Conservation (phyloP, 2,113 vertebrate genomes). For the Dromaius novaehollandiae region DNA sequence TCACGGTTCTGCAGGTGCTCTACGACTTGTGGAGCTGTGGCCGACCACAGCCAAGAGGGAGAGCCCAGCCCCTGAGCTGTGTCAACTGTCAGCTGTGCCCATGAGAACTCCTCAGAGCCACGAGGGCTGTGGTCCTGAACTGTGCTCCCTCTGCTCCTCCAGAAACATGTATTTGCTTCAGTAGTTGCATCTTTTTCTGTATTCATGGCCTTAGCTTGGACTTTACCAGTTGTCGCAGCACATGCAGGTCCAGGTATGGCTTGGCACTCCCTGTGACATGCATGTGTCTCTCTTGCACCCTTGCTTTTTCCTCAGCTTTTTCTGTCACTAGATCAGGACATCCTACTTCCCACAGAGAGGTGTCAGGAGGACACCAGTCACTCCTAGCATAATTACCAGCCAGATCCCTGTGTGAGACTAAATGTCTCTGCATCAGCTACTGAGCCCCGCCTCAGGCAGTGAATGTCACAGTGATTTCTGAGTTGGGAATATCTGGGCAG, state of each 20-base stretch:
- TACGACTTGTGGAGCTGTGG: neutral
- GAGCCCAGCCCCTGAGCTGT: neutral
- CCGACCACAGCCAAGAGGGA: neutral
- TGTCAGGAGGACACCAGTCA: neutral
- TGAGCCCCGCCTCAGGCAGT: neutral
- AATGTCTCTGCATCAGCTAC: neutral
- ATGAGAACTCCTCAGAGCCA: neutral
- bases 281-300: neutral
- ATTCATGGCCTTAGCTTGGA: neutral
- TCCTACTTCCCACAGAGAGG: neutral
- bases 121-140: neutral
- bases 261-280: neutral
- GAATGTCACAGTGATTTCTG: neutral
- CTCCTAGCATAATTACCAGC: neutral
- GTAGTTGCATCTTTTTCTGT: neutral
- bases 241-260: neutral
- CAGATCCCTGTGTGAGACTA: rapidly evolving
- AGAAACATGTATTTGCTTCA: neutral
- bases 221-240: neutral
- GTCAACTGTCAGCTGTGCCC: too few species aligned
- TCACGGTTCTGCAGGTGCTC: neutral
- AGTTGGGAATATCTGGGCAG: neutral
- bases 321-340: neutral
- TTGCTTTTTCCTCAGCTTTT: neutral
- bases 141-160: neutral